Evolutionary conservation across 2,888 invertebrate genomes (phyloP).

Genomic region (Dynastes maya): DNA sequence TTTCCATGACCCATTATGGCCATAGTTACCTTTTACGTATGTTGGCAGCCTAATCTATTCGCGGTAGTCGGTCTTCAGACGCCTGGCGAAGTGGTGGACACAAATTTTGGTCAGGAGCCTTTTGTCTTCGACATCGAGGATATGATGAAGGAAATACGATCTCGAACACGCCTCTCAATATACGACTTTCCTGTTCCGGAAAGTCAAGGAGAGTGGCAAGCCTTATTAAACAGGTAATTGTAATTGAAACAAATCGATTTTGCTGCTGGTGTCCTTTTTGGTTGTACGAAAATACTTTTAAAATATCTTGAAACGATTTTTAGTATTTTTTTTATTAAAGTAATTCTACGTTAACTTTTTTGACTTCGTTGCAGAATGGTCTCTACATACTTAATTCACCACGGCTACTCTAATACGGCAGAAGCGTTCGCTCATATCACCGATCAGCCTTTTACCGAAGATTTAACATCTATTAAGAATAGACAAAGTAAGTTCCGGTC

Average conservation of each 20-base stretch:
- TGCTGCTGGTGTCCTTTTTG: too few species aligned
- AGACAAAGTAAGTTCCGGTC: constrained; percentile 85
- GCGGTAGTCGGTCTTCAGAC: constrained; percentile 99
- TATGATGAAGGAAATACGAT: constrained; percentile 93
- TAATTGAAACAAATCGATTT: background rate
- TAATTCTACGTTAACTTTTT: constrained; percentile 21
- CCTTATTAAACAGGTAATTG: constrained; percentile 89
- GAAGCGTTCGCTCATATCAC: constrained; percentile 95
- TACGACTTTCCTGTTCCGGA: constrained; percentile 90
- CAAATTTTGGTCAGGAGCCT: constrained; percentile 98
- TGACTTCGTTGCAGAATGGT: constrained; percentile 84
- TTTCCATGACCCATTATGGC: background rate
- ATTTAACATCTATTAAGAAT: constrained; percentile 94
- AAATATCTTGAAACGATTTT: constrained; percentile 5
- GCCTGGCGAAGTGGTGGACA: constrained; percentile 97
- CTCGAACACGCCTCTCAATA: constrained; percentile 87
- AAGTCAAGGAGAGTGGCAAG: constrained; percentile 93
- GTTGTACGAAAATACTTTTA: too few species aligned
- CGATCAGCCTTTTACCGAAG: constrained; percentile 92
- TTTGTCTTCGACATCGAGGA: constrained; percentile 98
- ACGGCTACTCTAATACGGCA: constrained; percentile 97
- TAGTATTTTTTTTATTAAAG: background rate
- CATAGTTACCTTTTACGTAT: background rate
- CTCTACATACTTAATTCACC: constrained; percentile 97
- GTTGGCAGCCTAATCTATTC: constrained; percentile 88